Evolutionary conservation across 2,113 vertebrate genomes (phyloP).

Genomic region (Lethenteron camtschaticum): DNA sequence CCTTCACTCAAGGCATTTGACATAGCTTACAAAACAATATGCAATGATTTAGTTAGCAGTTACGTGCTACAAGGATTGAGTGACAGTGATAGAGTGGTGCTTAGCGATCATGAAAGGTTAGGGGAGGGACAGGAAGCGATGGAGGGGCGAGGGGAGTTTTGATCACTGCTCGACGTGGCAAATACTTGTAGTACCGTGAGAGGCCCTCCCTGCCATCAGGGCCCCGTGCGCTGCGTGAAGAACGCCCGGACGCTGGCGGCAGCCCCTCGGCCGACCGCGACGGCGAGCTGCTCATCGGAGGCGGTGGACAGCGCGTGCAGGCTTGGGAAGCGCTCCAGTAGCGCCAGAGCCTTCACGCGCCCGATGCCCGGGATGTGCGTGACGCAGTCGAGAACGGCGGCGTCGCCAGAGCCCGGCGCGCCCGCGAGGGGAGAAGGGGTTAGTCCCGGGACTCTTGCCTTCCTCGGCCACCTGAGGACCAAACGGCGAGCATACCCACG

Average conservation of each 20-base stretch:
- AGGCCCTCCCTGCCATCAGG: not conserved
- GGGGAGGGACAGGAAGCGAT: too few species aligned
- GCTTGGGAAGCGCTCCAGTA: conserved; percentile 41
- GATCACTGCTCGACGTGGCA: too few species aligned
- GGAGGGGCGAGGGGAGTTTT: too few species aligned
- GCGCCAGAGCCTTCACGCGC: conserved; percentile 36
- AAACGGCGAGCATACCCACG: too few species aligned
- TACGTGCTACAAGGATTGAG: too few species aligned
- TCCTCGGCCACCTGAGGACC: not conserved
- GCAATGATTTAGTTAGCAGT: too few species aligned
- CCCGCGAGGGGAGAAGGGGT: not conserved
- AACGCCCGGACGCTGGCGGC: conserved; percentile 42
- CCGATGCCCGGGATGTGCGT: conserved; percentile 61
- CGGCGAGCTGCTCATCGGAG: conserved; percentile 25
- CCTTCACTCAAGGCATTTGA: too few species aligned
- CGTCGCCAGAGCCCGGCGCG: conserved; percentile 18
- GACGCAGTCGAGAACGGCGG: conserved; percentile 24
- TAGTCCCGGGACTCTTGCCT: not conserved
- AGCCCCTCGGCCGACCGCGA: conserved; percentile 24
- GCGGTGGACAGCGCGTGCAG: conserved; percentile 38
- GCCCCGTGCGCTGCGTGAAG: conserved; percentile 19
- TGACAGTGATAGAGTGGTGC: too few species aligned
- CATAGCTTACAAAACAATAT: too few species aligned
- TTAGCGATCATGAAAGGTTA: too few species aligned
- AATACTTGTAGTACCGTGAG: too few species aligned